Evolutionary conservation across 2,113 vertebrate species (phyloP).

Genomic region (Pseudorhombus dupliciocellatus): DNA sequence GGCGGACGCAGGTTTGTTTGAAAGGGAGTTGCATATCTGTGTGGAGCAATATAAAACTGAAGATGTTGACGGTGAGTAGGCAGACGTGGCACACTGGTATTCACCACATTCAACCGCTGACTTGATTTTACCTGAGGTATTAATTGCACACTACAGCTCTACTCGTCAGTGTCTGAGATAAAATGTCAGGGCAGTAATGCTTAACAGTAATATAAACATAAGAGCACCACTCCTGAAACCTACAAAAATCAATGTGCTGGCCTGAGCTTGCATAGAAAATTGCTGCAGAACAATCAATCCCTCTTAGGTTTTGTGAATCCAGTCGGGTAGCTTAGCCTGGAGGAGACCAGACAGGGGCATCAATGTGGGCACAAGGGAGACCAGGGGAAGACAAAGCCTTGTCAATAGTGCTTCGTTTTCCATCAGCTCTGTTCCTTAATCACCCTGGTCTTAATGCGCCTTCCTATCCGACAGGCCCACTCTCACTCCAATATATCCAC

Average conservation of each 20-base stretch:
- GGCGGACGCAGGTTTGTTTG: not conserved
- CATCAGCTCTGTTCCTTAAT: slow-evolving; percentile 83
- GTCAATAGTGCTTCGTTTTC: slow-evolving; percentile 79
- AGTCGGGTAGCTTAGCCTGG: slow-evolving; percentile 68
- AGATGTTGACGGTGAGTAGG: not conserved
- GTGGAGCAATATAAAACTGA: not conserved
- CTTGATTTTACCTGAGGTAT: slow-evolving; percentile 29
- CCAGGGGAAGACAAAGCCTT: slow-evolving; percentile 74
- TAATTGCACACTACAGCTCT: slow-evolving; percentile 49
- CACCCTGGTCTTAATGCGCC: slow-evolving; percentile 74
- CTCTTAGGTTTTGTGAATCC: slow-evolving; percentile 78
- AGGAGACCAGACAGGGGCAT: slow-evolving; percentile 68
- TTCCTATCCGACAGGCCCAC: slow-evolving; percentile 63
- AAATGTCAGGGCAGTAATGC: slow-evolving; percentile 71
- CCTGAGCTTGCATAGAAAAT: slow-evolving; percentile 69
- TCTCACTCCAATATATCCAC: slow-evolving; percentile 76
- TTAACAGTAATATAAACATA: slow-evolving; percentile 78
- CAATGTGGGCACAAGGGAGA: slow-evolving; percentile 67
- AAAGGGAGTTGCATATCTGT: not conserved
- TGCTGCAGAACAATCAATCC: slow-evolving; percentile 80
- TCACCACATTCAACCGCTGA: slow-evolving; percentile 41
- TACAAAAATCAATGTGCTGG: slow-evolving; percentile 70
- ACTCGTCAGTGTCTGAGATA: slow-evolving; percentile 60
- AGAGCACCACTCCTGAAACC: slow-evolving; percentile 71
- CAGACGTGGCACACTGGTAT: slow-evolving; percentile 4